phyloP scores from a whole-genome alignment of 2,113 vertebrate species.

The Suncus etruscus region DNA sequence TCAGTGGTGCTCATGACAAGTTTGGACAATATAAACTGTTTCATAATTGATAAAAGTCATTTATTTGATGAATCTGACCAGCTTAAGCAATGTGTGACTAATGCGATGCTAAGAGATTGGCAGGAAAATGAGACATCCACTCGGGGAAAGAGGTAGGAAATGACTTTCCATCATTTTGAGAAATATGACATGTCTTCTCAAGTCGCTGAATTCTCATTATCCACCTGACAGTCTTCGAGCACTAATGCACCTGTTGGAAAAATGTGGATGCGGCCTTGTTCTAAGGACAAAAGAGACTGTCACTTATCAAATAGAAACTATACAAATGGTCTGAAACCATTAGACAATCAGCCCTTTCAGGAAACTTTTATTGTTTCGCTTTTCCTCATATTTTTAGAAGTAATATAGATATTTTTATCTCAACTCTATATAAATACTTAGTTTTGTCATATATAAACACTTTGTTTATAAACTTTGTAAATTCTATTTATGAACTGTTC shows the following conservation, averaged over 20 bases:
- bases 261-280: conserved; percentile 57
- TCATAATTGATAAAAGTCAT: conserved; percentile 79
- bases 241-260: conserved; percentile 81
- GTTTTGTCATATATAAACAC: conserved; percentile 36
- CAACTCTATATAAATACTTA: neutral
- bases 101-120: conserved; percentile 67
- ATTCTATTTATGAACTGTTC: neutral
- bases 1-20: conserved; percentile 67
- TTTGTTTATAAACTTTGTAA: neutral
- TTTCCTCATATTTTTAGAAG: neutral
- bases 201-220: conserved; percentile 81
- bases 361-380: neutral
- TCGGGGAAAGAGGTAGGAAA: conserved; percentile 47
- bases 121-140: conserved; percentile 81
- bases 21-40: conserved; percentile 77
- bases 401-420: neutral
- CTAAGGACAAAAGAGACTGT: conserved; percentile 72
- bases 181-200: conserved; percentile 80
- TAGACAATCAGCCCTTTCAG: too few relatives aligned
- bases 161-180: conserved; percentile 73
- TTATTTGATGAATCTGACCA: conserved; percentile 76
- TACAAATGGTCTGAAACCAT: conserved; percentile 49
- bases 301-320: conserved; percentile 63
- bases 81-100: conserved; percentile 77
- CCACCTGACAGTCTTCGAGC: conserved; percentile 73